Base-by-base conservation (phyloP, 30 jellyfish, hydroid and myxozoan genomes). In the Rhopilema esculentum region DNA sequence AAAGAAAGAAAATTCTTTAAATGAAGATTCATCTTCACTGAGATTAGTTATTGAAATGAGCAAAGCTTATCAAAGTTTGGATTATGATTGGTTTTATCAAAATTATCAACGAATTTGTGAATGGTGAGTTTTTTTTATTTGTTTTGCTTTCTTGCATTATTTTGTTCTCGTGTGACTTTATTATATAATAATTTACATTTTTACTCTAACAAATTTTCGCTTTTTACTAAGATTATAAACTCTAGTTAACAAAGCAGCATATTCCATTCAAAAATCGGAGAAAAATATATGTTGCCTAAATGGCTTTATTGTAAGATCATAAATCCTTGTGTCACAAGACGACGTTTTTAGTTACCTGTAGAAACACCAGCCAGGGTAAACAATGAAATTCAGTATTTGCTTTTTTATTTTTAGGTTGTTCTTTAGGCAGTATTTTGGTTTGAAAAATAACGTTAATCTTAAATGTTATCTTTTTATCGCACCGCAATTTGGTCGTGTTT, bases 31-130 rank as follows among this genome's bases (percentile, higher is more conserved):
- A 32, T 50, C 69, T 26, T 53, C 80, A 21, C 28, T 84, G 73
- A 23, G 71, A 25, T 4, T 84, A 21, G 4, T 84, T 19, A 66
- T 79, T 9, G 92, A 84, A 22, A 84, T 84, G 87, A 84, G 92
- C 53, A 49, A 16, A 51, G 92, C 92, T 26, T 76, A 65, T 57
- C 70, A 66, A 30, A 40, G 30, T 27, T 79, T 49, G 20, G 81
- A 84, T 57, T 72, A 71, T 57, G 61, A 66, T 7, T 84, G 92
- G 92, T 84, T 84, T 27, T 24, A 63, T 25, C 48, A 30, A n/a
- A 71, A 84, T 72, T 84, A 84, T 26, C 27, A 28, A 29, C 72
- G 48, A 22, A 71, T 84, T 9, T 51, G 79, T 18, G 69, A 76
- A 72, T 25, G 92, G 92, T 84, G 52, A 30, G 64, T 9, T 18